phyloP scores from a whole-genome alignment of 2,888 invertebrate species.

The Pycnomerus fuliginosus region DNA sequence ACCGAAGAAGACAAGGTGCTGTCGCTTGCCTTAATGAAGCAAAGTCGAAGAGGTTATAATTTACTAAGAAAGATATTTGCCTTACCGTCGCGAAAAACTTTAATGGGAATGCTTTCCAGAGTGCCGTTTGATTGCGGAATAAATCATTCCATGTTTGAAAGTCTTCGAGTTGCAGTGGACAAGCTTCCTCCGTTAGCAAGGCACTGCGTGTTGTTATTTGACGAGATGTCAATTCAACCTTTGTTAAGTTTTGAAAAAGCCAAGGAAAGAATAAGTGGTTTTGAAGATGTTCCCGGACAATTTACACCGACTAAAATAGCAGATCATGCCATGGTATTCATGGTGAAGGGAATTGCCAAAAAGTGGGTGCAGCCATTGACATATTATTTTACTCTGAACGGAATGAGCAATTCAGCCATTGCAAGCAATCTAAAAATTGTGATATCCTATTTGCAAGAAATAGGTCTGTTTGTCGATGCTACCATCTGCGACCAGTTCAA shows the following conservation, averaged over 20 bases:
- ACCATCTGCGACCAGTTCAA: conserved; percentile 13
- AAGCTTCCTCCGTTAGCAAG: neutral
- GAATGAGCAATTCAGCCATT: neutral
- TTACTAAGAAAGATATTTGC: conserved; percentile 17
- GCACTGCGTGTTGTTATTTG: conserved; percentile 15
- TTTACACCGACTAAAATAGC: conserved; percentile 3
- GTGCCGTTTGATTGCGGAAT: conserved; percentile 16
- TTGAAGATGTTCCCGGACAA: conserved; percentile 4
- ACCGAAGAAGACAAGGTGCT: conserved; percentile 19
- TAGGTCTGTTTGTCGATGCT: conserved; percentile 3
- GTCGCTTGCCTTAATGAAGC: conserved; percentile 19
- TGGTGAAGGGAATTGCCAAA: conserved; percentile 2
- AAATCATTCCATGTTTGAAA: conserved; percentile 8
- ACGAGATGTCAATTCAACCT: conserved; percentile 17
- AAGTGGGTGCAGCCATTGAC: conserved; percentile 9
- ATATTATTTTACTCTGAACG: conserved; percentile 4
- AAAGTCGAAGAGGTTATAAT: conserved; percentile 21
- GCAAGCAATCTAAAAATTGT: neutral
- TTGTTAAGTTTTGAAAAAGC: conserved; percentile 2
- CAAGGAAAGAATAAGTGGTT: conserved; percentile 8
- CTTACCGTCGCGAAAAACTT: conserved; percentile 17
- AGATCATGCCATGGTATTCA: conserved; percentile 17
- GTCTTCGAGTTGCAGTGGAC: neutral
- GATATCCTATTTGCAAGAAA: neutral
- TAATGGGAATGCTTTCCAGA: conserved; percentile 12